phyloP scores from a whole-genome alignment of 2,797 vertebrate genomes.

The Sebastes cheni region DNA sequence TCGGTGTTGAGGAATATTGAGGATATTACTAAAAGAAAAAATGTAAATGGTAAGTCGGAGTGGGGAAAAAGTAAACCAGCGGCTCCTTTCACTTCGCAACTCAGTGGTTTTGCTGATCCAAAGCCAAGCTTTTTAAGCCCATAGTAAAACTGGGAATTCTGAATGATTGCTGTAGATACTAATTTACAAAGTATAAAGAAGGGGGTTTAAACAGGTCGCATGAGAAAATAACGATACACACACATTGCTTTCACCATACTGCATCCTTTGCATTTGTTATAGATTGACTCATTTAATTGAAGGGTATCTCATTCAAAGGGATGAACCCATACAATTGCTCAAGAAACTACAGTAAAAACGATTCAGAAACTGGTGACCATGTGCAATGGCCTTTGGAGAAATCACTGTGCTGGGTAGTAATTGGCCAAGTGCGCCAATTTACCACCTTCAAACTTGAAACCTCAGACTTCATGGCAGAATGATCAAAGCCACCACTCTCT shows the following conservation, averaged over 20 bases:
- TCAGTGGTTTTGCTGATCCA: neutral
- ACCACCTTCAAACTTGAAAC: slow-evolving; percentile 60
- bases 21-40: neutral
- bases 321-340: neutral
- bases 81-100: neutral
- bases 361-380: slow-evolving; percentile 25
- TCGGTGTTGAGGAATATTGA: neutral
- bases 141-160: neutral
- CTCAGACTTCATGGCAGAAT: slow-evolving; percentile 64
- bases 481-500: slow-evolving; percentile 72
- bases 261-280: neutral
- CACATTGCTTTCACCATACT: neutral
- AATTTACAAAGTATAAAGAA: neutral
- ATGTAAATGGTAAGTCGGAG: neutral
- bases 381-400: slow-evolving; percentile 36
- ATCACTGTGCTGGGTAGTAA: slow-evolving; percentile 40
- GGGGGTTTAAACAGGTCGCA: neutral
- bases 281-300: slow-evolving; percentile 7
- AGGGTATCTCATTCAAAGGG: neutral
- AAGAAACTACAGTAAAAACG: slow-evolving; percentile 7
- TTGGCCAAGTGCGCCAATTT: slow-evolving; percentile 63
- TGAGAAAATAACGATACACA: neutral
- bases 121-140: neutral
- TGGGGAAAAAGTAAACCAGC: neutral
- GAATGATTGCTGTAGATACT: neutral